Conservation (phyloP, 2,797 vertebrate genomes). For the Halcyon badia region DNA sequence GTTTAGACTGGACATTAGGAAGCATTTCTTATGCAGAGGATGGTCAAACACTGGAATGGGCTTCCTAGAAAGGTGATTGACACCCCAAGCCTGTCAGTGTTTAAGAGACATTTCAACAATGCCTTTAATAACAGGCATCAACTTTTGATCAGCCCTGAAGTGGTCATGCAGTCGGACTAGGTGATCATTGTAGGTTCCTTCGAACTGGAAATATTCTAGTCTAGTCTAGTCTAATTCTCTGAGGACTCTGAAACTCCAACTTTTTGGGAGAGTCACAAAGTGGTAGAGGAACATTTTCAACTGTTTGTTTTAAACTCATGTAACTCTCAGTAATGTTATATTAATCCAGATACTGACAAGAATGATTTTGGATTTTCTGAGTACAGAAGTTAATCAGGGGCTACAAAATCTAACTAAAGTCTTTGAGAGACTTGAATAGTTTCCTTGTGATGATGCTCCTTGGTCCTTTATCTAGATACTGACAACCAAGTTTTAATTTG, state of each 20-base stretch:
- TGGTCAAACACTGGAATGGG: neutral
- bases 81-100: too few relatives aligned
- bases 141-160: too few relatives aligned
- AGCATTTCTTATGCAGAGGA: accelerated
- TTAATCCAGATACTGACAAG: neutral
- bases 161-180: too few relatives aligned
- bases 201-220: neutral
- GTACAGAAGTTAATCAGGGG: neutral
- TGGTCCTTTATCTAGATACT: neutral
- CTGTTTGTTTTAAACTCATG: neutral
- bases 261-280: neutral
- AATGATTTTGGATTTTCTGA: neutral
- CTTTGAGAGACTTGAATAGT: neutral
- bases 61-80: neutral
- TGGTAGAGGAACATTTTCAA: neutral
- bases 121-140: too few relatives aligned
- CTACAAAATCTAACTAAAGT: neutral
- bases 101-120: too few relatives aligned
- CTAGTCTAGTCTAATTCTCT: neutral
- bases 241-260: neutral
- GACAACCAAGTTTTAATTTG: neutral
- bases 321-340: neutral
- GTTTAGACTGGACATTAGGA: neutral
- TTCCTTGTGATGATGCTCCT: neutral
- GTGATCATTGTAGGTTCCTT: neutral